These are phyloP conservation scores for Lepisosteus osseus DNA, from an alignment of 2,113 vertebrate genomes.

Conservation along the genomic window DNA sequence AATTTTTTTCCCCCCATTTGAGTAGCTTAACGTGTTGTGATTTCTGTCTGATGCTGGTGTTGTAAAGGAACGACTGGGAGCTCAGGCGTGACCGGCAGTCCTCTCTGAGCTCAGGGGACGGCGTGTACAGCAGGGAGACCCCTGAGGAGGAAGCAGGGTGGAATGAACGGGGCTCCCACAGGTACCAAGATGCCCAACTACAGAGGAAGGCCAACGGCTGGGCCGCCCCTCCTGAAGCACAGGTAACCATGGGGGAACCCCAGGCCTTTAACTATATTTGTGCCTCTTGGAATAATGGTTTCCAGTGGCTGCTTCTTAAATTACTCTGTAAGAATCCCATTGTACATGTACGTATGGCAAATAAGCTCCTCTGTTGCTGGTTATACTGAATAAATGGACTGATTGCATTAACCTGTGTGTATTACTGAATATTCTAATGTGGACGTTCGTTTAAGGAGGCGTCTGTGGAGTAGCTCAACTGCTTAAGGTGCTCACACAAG, in stretches of 20 bases:
- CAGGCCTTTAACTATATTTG: no score
- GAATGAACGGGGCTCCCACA: conserved; percentile 56
- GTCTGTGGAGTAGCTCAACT: no score
- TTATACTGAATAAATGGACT: no score
- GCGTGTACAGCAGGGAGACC: conserved; percentile 67
- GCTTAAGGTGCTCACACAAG: no score
- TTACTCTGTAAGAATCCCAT: no score
- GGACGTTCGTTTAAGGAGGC: no score
- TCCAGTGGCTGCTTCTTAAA: no score
- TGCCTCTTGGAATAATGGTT: no score
- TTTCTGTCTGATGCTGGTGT: background rate
- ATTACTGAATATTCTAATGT: no score
- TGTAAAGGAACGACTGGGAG: conserved; percentile 80
- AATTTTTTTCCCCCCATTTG: background rate
- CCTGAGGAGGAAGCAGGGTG: conserved; percentile 74
- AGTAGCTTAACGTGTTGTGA: background rate
- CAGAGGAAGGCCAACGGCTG: conserved; percentile 76
- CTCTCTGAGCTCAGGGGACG: conserved; percentile 80
- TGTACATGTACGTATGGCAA: no score
- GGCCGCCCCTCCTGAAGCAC: conserved; percentile 68
- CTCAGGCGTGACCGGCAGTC: conserved; percentile 72
- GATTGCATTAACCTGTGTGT: no score
- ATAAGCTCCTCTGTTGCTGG: no score
- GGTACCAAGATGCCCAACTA: conserved; percentile 65
- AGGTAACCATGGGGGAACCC: conserved; percentile 55